Percentiles rank a stretch among this genome's conserved stretches.
Evolutionary conservation across 2,797 vertebrate genomes (phyloP).

Genomic region (Knipowitschia caucasica): DNA sequence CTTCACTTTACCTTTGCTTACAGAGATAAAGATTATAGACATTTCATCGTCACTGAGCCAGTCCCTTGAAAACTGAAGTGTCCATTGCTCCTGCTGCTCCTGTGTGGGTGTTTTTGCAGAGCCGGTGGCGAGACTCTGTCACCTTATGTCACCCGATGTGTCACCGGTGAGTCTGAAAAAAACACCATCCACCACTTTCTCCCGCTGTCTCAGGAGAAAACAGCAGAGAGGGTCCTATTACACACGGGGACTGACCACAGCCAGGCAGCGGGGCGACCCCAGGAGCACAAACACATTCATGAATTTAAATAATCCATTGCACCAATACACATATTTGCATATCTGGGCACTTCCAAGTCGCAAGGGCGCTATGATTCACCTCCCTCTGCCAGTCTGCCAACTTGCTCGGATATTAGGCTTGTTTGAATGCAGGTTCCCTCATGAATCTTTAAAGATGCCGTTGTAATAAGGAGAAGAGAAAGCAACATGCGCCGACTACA

Average conservation of each 20-base stretch:
- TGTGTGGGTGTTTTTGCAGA: conserved; percentile 33
- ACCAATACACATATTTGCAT: conserved; percentile 64
- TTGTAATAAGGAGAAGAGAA: conserved; percentile 27
- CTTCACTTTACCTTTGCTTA: neutral
- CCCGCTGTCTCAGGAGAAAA: conserved; percentile 13
- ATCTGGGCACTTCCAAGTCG: conserved; percentile 55
- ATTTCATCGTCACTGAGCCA: neutral
- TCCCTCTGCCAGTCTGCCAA: conserved; percentile 40
- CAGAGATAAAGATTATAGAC: neutral
- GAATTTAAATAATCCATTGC: conserved; percentile 68
- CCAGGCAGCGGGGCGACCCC: conserved; percentile 45
- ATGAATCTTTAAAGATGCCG: conserved; percentile 54
- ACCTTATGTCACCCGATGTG: conserved; percentile 38
- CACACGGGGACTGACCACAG: conserved; percentile 49
- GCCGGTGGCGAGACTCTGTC: conserved; percentile 35
- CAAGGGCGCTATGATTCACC: conserved; percentile 65
- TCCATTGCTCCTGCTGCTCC: conserved; percentile 23
- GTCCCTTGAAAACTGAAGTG: conserved; percentile 12
- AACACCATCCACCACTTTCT: conserved; percentile 7
- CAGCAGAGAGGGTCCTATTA: conserved; percentile 39
- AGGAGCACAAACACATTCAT: conserved; percentile 42
- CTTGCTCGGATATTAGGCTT: conserved; percentile 53
- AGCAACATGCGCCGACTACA: conserved; percentile 20
- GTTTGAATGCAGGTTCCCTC: conserved; percentile 51
- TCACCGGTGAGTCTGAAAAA: conserved; percentile 23